phyloP scores from a whole-genome alignment of 2,113 vertebrate species.

The Natator depressus region DNA sequence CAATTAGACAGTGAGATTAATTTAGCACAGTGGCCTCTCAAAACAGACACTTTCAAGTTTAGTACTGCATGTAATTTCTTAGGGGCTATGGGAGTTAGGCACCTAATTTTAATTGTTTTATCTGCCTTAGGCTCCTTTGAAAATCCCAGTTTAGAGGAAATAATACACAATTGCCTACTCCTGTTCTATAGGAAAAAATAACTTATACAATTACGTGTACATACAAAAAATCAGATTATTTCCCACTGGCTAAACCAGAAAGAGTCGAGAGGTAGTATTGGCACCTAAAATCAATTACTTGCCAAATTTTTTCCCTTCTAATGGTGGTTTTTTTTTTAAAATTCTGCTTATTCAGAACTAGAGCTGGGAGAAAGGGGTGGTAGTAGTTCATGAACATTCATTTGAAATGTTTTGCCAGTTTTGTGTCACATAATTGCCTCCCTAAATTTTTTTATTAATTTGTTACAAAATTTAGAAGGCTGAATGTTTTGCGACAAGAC shows the following conservation, averaged over 20 bases:
- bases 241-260: background rate
- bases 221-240: background rate
- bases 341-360: background rate
- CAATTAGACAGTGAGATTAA: background rate
- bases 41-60: background rate
- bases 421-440: background rate
- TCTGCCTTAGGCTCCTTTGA: background rate
- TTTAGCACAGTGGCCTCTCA: background rate
- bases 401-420: background rate
- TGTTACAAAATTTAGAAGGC: background rate
- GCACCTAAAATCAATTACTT: background rate
- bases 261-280: background rate
- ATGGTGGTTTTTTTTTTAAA: background rate
- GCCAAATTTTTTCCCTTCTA: background rate
- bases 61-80: background rate
- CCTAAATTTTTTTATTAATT: background rate
- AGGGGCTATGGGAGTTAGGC: background rate
- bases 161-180: background rate
- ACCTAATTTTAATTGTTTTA: background rate
- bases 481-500: background rate
- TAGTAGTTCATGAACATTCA: background rate
- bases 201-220: background rate
- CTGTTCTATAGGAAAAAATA: background rate
- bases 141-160: background rate
- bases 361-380: background rate